phyloP scores from a whole-genome alignment of 2,113 vertebrate species.

The Tenebrosternarchus preto region DNA sequence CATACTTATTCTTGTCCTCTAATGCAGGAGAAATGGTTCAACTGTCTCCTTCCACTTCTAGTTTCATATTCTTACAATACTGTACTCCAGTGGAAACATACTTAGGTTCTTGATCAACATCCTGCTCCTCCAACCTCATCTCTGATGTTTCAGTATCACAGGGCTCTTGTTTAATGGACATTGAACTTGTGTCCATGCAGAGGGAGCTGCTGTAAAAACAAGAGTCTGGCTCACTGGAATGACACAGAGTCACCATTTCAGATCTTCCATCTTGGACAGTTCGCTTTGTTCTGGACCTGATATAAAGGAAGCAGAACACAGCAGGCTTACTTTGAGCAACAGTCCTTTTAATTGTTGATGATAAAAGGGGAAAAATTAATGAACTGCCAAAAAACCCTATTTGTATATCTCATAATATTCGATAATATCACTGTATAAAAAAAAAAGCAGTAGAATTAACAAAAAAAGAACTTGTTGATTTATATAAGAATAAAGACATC shows the following conservation, averaged over 20 bases:
- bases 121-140: background rate
- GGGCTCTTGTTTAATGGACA: constrained; percentile 83
- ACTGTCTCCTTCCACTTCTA: constrained; percentile 5
- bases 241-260: constrained; percentile 77
- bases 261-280: constrained; percentile 83
- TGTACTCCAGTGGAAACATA: constrained; percentile 25
- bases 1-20: background rate
- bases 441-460: no score
- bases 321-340: background rate
- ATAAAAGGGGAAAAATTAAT: background rate
- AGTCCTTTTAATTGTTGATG: background rate
- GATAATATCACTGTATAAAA: background rate
- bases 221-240: background rate
- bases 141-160: constrained; percentile 59
- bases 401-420: no score
- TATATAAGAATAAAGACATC: no score
- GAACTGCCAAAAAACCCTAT: background rate
- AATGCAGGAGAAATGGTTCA: background rate
- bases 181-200: constrained; percentile 50
- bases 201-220: constrained; percentile 42
- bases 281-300: constrained; percentile 92
- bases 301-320: background rate
- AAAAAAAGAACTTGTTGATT: no score
- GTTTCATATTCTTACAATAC: background rate
- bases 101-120: background rate